Conservation (phyloP, 2,113 vertebrate species). For the Petaurus breviceps region DNA sequence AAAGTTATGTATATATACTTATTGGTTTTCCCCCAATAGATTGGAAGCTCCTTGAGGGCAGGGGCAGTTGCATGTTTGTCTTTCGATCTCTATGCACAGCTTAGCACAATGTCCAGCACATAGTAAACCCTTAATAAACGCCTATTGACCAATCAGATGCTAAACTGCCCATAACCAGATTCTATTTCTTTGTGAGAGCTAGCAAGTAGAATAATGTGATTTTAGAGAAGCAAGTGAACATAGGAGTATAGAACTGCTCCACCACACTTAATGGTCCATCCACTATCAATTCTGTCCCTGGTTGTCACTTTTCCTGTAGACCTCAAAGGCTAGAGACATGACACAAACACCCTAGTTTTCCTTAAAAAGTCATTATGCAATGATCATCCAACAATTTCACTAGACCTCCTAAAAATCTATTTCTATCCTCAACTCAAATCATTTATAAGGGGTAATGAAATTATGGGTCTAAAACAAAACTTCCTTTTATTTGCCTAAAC, state of each 20-base stretch:
- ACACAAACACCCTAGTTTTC: neutral
- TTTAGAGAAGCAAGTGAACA: neutral
- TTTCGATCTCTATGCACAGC: neutral
- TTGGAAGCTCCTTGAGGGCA: neutral
- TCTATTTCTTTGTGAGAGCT: neutral
- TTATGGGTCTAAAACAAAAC: neutral
- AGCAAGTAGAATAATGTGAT: neutral
- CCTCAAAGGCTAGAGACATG: neutral
- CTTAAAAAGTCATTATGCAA: neutral
- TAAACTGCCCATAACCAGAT: neutral
- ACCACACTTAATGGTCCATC: neutral
- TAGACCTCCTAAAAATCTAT: neutral
- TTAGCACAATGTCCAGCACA: neutral
- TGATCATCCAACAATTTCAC: neutral
- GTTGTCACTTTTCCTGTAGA: neutral
- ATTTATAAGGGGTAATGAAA: neutral
- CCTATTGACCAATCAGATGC: neutral
- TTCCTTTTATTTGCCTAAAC: neutral
- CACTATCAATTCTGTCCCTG: neutral
- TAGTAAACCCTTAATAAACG: neutral
- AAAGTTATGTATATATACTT: neutral
- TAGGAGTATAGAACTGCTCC: neutral
- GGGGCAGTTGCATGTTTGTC: neutral
- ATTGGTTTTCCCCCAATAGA: neutral
- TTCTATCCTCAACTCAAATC: neutral